Evolutionary conservation across 2,888 invertebrate species (phyloP), one percentile per base, ranked within the genome.

Genomic region (Periphyllus acericola): DNA sequence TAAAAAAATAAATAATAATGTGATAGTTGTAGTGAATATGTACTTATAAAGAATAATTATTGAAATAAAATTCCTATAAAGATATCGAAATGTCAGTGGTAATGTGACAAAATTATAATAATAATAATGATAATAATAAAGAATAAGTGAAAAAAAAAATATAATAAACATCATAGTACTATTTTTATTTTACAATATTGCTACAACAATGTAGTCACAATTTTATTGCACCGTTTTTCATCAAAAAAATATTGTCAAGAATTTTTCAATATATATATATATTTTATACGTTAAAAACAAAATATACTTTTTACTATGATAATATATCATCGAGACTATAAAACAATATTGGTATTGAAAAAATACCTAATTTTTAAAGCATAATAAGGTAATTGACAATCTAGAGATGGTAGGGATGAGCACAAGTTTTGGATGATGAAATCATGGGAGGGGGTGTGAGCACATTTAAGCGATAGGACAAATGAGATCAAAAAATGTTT

Each of bases 1-100:
- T 80, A 40, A 71, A 82, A 55, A 80, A 81, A 87, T 81, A 87
- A 87, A 87, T 87, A 85, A 85, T 79, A 87, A 74, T 86, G 87
- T 87, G 87, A 87, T 87, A 81, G 87, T 74, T 87, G 21, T 55
- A n/a, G 80, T 87, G 87, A 80, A 87, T 74, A 87, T 36, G 21
- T 66, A 87, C 8, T 60, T 66, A 40, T 52, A 81, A 74, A 60
- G 76, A 84, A 84, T 84, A 76, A 34, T 84, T 68, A 76, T 76
- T 46, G 32, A 76, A 76, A 68, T 32, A 68, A 60, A 55, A 71
- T 32, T 86, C 79, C 52, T 84, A 83, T 60, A 46, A 60, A 79
- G 68, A 72, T 83, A 72, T 14, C 21, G 11, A 40, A 36, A 87
- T 81, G 87, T 74, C 87, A 87, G 74, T 81, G 87, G 87, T 87